These are phyloP conservation scores for Brachypterus glaber DNA, from an alignment of 2,888 invertebrate species.

Conservation along the genomic window DNA sequence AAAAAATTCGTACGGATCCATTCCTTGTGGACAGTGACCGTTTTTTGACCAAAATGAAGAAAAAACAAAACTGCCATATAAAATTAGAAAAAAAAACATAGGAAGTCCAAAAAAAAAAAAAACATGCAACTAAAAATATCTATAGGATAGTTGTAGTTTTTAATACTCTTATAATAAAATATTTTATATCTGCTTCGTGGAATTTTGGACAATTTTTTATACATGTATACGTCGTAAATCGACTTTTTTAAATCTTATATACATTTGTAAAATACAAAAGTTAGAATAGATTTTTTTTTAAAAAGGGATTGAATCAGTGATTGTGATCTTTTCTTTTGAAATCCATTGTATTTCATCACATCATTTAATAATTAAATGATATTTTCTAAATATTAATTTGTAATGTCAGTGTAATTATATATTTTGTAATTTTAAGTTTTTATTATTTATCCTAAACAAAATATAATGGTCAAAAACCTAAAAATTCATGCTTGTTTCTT, in stretches of 20 bases:
- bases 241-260: conserved; percentile 32
- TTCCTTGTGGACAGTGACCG: conserved; percentile 36
- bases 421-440: conserved; percentile 18
- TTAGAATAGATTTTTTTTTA: conserved; percentile 33
- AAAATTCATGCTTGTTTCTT: no score
- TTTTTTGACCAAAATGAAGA: conserved; percentile 32
- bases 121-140: no score
- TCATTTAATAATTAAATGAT: conserved; percentile 10
- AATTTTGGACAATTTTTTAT: conserved; percentile 39
- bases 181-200: conserved; percentile 38
- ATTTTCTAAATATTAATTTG: conserved; percentile 13
- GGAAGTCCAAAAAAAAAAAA: conserved; percentile 25
- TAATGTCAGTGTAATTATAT: conserved; percentile 21
- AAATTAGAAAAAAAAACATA: conserved; percentile 21
- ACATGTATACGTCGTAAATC: conserved; percentile 36
- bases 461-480: no score
- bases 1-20: conserved; percentile 31
- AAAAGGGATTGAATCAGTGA: conserved; percentile 29
- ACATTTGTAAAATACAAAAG: conserved; percentile 40
- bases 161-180: conserved; percentile 36
- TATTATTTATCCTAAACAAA: no score
- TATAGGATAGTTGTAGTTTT: conserved; percentile 28
- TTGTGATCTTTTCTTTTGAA: conserved; percentile 21
- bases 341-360: conserved; percentile 23
- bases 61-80: conserved; percentile 36